Evolutionary conservation across 2,888 invertebrate genomes (phyloP), one percentile per base, ranked within the genome.

Genomic region (Drosophila incognita): DNA sequence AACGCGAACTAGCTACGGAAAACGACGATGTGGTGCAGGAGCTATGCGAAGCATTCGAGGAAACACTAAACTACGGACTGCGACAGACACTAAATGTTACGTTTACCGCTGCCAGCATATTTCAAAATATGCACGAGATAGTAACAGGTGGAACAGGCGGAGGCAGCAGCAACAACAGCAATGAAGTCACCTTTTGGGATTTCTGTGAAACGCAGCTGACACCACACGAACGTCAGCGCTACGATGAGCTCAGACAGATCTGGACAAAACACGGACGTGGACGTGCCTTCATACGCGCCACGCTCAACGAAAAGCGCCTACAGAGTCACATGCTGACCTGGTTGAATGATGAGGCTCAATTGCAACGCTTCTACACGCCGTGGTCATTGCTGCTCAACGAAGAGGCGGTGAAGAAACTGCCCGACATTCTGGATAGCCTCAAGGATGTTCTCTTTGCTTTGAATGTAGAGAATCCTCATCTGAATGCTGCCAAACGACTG

Each of bases 371-470:
- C 93, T 99, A 98, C 93, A 97, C 98, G 91, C 95, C 96, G 66
- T 97, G 97, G 95, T 96, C 99, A 49, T 94, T 98, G 80, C 93
- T 99, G 62, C 94, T 96, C 77, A 97, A 98, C 93, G 95, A 95
- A 75, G 98, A 98, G 92, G 95, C 95, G 75, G 95, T 95, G 71
- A 95, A 95, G 86, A 95, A 97, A 92, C 93, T 99, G 71, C 97
- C 98, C 24, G 96, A 96, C 90, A 96, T 98, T 94, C 96, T 98
- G 63, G 96, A 97, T 93, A 97, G 97, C 79, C 94, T 99, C 91
- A 96, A 96, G 79, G 96, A 97, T 61, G 96, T 99, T 90, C 94
- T 99, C 79, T 99, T 99, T 94, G 99, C 99, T 29, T 95, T 99
- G 91, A 96, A 96, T 90, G 97, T 98, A 72, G 98, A 99, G 94